These are phyloP conservation scores for Gila orcuttii DNA, from an alignment of 2,113 vertebrate species.

Conservation along the genomic window DNA sequence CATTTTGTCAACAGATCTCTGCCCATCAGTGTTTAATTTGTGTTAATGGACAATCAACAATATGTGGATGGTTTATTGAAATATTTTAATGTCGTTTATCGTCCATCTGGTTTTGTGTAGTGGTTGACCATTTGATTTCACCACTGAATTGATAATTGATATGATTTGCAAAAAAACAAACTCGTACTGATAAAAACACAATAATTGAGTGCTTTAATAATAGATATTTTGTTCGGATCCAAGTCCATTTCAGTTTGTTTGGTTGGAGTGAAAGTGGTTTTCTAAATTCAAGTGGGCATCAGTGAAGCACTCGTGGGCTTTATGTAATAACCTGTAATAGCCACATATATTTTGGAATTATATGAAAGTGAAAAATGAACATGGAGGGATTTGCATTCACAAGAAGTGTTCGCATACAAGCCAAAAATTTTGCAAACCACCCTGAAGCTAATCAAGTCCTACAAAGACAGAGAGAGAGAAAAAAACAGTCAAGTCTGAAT, in stretches of 20 bases:
- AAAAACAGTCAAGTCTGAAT: too few species aligned
- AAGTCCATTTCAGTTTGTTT: background rate
- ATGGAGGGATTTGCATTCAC: background rate
- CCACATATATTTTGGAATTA: background rate
- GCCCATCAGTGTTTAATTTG: constrained; percentile 32
- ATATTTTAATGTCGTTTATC: constrained; percentile 21
- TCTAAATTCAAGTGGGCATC: background rate
- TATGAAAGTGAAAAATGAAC: background rate
- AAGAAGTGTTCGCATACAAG: background rate
- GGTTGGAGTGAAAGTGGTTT: background rate
- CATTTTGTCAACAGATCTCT: background rate
- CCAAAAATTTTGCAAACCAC: background rate
- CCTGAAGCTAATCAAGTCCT: constrained; percentile 2
- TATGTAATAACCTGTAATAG: background rate
- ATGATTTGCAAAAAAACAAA: background rate
- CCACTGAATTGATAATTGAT: constrained; percentile 9
- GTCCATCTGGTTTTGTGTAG: constrained; percentile 18
- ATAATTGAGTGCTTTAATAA: background rate
- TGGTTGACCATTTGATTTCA: background rate
- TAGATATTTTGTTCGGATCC: background rate
- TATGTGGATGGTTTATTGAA: constrained; percentile 6
- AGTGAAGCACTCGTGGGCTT: background rate
- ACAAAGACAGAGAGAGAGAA: background rate
- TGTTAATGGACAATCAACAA: constrained; percentile 13
- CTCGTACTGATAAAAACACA: background rate